Conservation (phyloP, 2,113 vertebrate genomes). For the Euleptes europaea region DNA sequence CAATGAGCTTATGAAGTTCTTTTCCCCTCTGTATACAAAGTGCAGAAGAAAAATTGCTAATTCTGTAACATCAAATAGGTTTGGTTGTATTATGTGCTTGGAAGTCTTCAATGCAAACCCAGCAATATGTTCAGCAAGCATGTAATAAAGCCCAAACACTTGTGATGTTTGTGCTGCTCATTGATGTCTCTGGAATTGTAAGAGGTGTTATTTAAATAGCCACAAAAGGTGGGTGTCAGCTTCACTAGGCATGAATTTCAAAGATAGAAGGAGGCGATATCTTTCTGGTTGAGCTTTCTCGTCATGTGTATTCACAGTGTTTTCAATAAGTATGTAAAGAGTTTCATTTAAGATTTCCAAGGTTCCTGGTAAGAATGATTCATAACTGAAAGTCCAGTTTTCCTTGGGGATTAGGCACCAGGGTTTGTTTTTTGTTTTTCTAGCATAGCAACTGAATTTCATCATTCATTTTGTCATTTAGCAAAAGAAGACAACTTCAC, state of each 20-base stretch:
- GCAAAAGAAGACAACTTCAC: slow-evolving; percentile 83
- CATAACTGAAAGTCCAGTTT: slow-evolving; percentile 80
- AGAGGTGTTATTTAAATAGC: slow-evolving; percentile 66
- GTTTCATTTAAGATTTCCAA: slow-evolving; percentile 78
- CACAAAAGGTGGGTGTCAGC: slow-evolving; percentile 35
- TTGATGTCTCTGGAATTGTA: slow-evolving; percentile 55
- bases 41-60: slow-evolving; percentile 67
- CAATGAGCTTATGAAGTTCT: slow-evolving; percentile 41
- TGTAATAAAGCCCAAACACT: slow-evolving; percentile 67
- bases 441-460: slow-evolving; percentile 87
- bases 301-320: slow-evolving; percentile 58
- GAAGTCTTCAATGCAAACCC: slow-evolving; percentile 66
- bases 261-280: slow-evolving; percentile 16
- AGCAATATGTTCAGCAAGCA: slow-evolving; percentile 65
- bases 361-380: slow-evolving; percentile 81
- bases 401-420: slow-evolving; percentile 79
- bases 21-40: slow-evolving; percentile 53
- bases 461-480: slow-evolving; percentile 85
- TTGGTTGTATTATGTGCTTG: slow-evolving; percentile 70
- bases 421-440: slow-evolving; percentile 84
- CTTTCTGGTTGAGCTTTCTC: slow-evolving; percentile 41
- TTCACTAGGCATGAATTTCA: slow-evolving; percentile 50
- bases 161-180: slow-evolving; percentile 54
- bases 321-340: slow-evolving; percentile 73
- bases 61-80: slow-evolving; percentile 58